Percentiles rank a stretch among this genome's conserved stretches.
These are phyloP conservation scores for Oreochromis aureus DNA, from an alignment of 2,113 vertebrate genomes.

Conservation along the genomic window DNA sequence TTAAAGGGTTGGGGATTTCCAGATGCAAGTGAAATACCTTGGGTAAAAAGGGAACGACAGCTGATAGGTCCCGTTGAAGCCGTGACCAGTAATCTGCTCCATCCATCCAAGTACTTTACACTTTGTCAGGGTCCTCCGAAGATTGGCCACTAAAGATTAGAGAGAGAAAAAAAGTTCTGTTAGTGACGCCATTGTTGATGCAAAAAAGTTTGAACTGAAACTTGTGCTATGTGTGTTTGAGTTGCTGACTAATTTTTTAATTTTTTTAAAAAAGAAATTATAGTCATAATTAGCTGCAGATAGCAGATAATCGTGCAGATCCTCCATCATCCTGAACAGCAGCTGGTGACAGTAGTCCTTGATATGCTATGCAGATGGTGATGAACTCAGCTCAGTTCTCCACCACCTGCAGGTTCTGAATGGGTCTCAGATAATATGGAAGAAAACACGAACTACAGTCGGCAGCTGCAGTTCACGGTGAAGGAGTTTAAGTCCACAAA, in stretches of 20 bases:
- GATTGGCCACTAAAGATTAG: slow-evolving; percentile 77
- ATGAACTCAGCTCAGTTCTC: background rate
- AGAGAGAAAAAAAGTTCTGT: background rate
- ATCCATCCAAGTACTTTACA: slow-evolving; percentile 98
- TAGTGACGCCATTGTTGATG: background rate
- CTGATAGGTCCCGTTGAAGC: slow-evolving; percentile 94
- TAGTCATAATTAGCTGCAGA: background rate
- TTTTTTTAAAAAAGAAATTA: background rate
- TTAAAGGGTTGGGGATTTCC: background rate
- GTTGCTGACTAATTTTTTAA: background rate
- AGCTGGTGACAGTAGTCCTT: background rate
- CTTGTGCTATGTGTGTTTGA: background rate
- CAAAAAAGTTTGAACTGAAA: background rate
- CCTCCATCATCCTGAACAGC: background rate
- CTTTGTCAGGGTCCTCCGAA: slow-evolving; percentile 92
- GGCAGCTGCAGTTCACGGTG: background rate
- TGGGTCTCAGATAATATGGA: background rate
- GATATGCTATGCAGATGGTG: background rate
- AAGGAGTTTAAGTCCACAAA: background rate
- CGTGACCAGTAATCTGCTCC: slow-evolving; percentile 96
- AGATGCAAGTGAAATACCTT: slow-evolving; percentile 68
- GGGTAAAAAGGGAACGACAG: slow-evolving; percentile 95
- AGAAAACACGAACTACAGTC: background rate
- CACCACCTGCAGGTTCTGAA: background rate
- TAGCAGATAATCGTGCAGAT: background rate